phyloP scores from a whole-genome alignment of 2,888 invertebrate genomes.

The Parnassius glacialis region DNA sequence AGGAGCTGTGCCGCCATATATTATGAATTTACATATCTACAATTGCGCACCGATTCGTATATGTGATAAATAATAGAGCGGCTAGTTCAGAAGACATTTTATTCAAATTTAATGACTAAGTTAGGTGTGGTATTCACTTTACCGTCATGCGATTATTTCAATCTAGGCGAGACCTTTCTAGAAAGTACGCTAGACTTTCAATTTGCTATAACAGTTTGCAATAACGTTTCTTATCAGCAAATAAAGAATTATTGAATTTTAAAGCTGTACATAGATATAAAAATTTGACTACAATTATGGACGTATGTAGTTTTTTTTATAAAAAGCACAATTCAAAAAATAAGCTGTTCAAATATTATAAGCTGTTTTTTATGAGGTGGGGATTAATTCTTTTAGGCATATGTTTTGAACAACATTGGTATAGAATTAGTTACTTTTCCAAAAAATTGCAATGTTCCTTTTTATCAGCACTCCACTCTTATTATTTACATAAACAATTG shows the following conservation, averaged over 20 bases:
- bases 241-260: not conserved
- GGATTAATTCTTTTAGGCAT: too few species aligned
- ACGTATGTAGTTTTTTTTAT: too few species aligned
- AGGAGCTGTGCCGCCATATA: conserved; percentile 39
- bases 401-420: too few species aligned
- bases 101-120: conserved; percentile 31
- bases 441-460: too few species aligned
- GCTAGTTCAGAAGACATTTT: conserved; percentile 33
- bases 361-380: too few species aligned
- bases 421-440: too few species aligned
- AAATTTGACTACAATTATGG: too few species aligned
- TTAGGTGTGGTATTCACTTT: conserved; percentile 10
- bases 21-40: conserved; percentile 46
- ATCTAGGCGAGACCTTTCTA: conserved; percentile 13
- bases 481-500: too few species aligned
- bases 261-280: too few species aligned
- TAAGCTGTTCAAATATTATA: too few species aligned
- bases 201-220: not conserved
- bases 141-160: conserved; percentile 1
- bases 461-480: too few species aligned
- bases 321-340: too few species aligned
- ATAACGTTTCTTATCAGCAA: not conserved
- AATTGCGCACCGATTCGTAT: conserved; percentile 39
- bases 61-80: conserved; percentile 53
- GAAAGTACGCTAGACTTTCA: conserved; percentile 6